phyloP scores from a whole-genome alignment of 2,888 invertebrate genomes.

The Tetragnatha montana region DNA sequence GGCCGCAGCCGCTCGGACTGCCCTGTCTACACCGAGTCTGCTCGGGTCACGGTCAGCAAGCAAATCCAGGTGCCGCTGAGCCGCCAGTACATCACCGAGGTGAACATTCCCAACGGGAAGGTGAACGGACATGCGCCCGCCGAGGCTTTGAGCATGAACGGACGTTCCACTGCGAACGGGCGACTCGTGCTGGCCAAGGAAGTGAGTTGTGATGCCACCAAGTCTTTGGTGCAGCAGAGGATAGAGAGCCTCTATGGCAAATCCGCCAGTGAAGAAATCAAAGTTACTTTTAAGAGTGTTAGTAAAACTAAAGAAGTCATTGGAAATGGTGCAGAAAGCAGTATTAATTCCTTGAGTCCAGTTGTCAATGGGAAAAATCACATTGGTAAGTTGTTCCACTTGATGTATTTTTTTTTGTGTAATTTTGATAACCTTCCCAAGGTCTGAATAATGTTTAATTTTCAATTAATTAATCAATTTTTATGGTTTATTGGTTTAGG shows the following conservation, averaged over 20 bases:
- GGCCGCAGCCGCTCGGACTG: slow-evolving; percentile 59
- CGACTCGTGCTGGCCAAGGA: slow-evolving; percentile 54
- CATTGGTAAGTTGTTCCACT: slow-evolving; percentile 26
- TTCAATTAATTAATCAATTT: too few species aligned
- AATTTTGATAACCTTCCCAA: too few species aligned
- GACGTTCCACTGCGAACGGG: slow-evolving; percentile 28
- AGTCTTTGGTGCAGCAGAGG: slow-evolving; percentile 89
- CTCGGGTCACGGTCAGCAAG: slow-evolving; percentile 59
- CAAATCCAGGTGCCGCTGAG: slow-evolving; percentile 64
- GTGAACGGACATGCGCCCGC: neutral
- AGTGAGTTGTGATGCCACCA: slow-evolving; percentile 72
- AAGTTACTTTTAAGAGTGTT: slow-evolving; percentile 49
- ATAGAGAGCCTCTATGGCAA: slow-evolving; percentile 91
- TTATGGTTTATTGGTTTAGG: too few species aligned
- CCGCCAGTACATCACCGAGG: slow-evolving; percentile 54
- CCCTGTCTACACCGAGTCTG: slow-evolving; percentile 61
- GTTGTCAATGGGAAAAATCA: slow-evolving; percentile 56
- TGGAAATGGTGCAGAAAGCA: slow-evolving; percentile 41
- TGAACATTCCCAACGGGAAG: slow-evolving; percentile 25
- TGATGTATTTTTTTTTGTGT: too few species aligned
- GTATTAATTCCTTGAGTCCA: slow-evolving; percentile 70
- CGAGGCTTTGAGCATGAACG: slow-evolving; percentile 2
- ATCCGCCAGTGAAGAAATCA: slow-evolving; percentile 68
- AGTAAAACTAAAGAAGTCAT: slow-evolving; percentile 31
- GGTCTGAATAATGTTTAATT: too few species aligned